Percentiles rank a stretch among this genome's conserved stretches.
These are phyloP conservation scores for Smittia sp. DNA, from an alignment of 2,888 invertebrate species.

Conservation along the genomic window DNA sequence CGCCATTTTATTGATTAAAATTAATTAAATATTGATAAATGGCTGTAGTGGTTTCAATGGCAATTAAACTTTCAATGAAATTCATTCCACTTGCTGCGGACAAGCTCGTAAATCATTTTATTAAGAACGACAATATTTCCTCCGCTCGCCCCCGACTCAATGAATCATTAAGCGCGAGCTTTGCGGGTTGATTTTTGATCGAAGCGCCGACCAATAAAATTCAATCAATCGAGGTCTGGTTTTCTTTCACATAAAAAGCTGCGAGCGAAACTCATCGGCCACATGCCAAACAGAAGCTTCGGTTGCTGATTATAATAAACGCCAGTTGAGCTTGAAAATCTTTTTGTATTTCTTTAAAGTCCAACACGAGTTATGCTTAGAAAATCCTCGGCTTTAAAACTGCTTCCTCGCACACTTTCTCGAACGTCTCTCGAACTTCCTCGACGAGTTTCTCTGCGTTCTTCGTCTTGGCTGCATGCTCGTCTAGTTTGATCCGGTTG, in stretches of 20 bases:
- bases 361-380: conserved; percentile 47
- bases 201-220: too few species aligned
- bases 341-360: not conserved
- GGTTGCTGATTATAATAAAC: too few species aligned
- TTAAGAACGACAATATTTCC: not conserved
- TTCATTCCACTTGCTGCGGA: not conserved
- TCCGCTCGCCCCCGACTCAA: too few species aligned
- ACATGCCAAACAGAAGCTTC: too few species aligned
- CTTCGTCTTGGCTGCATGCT: conserved; percentile 48
- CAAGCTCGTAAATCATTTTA: not conserved
- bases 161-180: too few species aligned
- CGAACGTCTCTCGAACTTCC: conserved; percentile 51
- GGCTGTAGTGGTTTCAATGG: not conserved
- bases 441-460: conserved; percentile 49
- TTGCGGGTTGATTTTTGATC: too few species aligned
- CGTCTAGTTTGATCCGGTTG: conserved; percentile 44
- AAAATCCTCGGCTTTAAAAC: conserved; percentile 66
- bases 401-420: conserved; percentile 58
- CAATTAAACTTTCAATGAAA: conserved; percentile 5
- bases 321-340: too few species aligned
- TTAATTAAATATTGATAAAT: conserved; percentile 12
- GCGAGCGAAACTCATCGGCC: too few species aligned
- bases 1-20: too few species aligned
- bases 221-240: too few species aligned
- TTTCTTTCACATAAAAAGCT: too few species aligned